phyloP scores from a whole-genome alignment of 2,797 vertebrate species.

The Champsocephalus gunnari region DNA sequence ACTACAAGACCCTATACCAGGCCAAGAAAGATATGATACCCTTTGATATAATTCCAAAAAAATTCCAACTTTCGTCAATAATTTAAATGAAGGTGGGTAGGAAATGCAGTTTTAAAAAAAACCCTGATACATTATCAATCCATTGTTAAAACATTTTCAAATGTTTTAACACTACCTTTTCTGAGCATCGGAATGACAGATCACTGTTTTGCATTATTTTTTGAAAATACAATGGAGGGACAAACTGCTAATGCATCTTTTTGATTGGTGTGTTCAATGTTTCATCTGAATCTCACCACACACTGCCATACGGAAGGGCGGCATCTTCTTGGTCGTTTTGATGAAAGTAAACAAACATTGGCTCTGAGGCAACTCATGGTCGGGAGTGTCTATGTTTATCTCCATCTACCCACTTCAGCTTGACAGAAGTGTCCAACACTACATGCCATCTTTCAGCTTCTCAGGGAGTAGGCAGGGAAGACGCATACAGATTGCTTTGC shows the following conservation, averaged over 20 bases:
- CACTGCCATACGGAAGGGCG: neutral
- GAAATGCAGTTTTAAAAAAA: neutral
- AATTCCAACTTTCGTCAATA: neutral
- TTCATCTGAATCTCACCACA: neutral
- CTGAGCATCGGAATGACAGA: neutral
- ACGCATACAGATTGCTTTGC: slow-evolving; percentile 13
- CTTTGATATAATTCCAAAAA: neutral
- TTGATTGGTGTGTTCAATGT: neutral
- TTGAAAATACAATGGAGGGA: neutral
- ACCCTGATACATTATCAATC: neutral
- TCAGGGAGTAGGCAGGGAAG: slow-evolving; percentile 13
- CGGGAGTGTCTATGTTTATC: slow-evolving; percentile 23
- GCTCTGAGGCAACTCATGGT: neutral
- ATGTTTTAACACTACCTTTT: neutral
- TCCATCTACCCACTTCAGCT: slow-evolving; percentile 21
- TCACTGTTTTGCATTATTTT: neutral
- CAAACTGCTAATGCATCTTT: neutral
- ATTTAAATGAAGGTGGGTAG: neutral
- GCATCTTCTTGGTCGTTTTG: neutral
- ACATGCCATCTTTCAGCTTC: slow-evolving; percentile 36
- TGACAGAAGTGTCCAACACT: slow-evolving; percentile 13
- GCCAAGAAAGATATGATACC: too few species aligned
- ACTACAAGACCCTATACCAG: slow-evolving; percentile 16
- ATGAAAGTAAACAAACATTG: slow-evolving; percentile 8
- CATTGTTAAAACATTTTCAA: neutral